Percentiles rank a stretch among this genome's conserved stretches.
Evolutionary conservation across 2,797 vertebrate genomes (phyloP).

Genomic region (Onychomys leucogaster): DNA sequence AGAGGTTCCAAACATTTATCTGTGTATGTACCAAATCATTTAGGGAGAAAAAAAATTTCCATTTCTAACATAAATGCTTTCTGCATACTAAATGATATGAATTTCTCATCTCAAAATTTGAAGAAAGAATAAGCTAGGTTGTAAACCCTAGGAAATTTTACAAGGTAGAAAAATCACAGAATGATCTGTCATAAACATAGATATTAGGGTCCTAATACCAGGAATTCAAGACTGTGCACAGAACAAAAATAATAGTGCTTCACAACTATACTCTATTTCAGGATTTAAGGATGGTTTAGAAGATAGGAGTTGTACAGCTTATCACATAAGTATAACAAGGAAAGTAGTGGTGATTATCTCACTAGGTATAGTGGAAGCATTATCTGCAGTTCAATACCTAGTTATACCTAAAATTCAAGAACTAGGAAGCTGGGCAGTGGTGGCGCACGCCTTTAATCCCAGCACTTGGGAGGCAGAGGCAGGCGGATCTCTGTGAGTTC

Average conservation of each 20-base stretch:
- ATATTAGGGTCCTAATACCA: not conserved
- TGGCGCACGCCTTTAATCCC: too few species aligned
- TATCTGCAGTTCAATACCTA: not conserved
- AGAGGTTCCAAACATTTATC: not conserved
- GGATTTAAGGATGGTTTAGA: not conserved
- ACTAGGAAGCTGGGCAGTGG: too few species aligned
- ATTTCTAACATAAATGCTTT: not conserved
- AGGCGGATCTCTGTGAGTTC: too few species aligned
- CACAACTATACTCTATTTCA: not conserved
- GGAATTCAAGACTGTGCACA: not conserved
- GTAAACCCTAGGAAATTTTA: not conserved
- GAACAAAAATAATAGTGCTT: constrained; percentile 16
- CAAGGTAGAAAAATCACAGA: not conserved
- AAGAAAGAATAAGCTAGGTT: not conserved
- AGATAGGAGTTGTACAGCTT: not conserved
- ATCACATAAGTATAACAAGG: not conserved
- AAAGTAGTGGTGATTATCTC: not conserved
- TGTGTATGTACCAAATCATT: constrained; percentile 2
- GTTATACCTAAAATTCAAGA: constrained; percentile 15
- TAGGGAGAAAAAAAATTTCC: not conserved
- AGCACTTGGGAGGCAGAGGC: too few species aligned
- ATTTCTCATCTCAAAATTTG: constrained; percentile 19
- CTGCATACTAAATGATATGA: not conserved
- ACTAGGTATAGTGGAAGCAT: not conserved
- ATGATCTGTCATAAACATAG: not conserved